These are phyloP conservation scores for Numenius arquata DNA, from an alignment of 2,113 vertebrate species.

Conservation along the genomic window DNA sequence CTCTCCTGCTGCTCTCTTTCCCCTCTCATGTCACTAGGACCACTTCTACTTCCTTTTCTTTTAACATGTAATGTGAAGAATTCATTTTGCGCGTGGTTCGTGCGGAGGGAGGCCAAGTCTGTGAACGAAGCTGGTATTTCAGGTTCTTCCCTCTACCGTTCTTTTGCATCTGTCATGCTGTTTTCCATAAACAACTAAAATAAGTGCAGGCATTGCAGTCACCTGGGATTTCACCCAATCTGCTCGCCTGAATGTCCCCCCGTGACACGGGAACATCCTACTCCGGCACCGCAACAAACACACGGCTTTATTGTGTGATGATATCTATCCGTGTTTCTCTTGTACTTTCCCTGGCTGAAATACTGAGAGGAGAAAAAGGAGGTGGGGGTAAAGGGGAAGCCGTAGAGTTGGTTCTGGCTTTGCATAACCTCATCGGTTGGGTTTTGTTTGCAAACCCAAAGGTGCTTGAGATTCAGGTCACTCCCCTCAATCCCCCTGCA, in stretches of 20 bases:
- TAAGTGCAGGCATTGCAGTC: not conserved
- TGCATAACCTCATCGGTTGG: not conserved
- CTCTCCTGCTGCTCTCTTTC: not conserved
- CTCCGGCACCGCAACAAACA: not conserved
- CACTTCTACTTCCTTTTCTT: not conserved
- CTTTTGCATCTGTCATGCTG: not conserved
- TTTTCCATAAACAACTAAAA: not conserved
- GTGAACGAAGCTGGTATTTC: not conserved
- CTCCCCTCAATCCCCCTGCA: slow-evolving; percentile 32
- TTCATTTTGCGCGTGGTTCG: not conserved
- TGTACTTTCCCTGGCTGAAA: not conserved
- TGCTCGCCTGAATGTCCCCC: not conserved
- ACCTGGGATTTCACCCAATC: not conserved
- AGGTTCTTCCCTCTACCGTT: not conserved
- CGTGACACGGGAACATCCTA: not conserved
- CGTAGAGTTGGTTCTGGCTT: not conserved
- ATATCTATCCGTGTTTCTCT: not conserved
- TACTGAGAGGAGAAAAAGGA: not conserved
- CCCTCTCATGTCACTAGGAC: not conserved
- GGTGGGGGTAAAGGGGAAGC: not conserved
- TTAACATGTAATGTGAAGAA: not conserved
- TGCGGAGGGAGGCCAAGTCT: not conserved
- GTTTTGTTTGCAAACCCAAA: slow-evolving; percentile 44
- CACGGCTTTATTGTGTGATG: not conserved
- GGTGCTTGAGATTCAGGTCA: slow-evolving; percentile 64